These are phyloP conservation scores for Charina bottae DNA, from an alignment of 2,113 vertebrate genomes.

Conservation along the genomic window DNA sequence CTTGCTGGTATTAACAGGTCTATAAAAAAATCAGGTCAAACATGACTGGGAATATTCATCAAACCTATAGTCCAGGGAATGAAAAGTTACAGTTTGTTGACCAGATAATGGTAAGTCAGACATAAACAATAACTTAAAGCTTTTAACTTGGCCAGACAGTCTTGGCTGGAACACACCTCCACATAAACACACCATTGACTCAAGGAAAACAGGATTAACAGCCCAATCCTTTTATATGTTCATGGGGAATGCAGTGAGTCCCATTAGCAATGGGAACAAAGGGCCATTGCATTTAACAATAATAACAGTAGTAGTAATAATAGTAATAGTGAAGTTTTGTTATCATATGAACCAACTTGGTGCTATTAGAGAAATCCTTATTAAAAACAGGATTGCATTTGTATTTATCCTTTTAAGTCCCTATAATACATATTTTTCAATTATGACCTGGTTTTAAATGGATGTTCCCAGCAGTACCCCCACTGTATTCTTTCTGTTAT, in stretches of 20 bases:
- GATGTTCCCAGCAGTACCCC: too few relatives aligned
- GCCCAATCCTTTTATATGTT: background rate
- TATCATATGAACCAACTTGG: too few relatives aligned
- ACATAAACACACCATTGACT: too few relatives aligned
- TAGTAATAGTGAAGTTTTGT: too few relatives aligned
- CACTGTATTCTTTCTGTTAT: background rate
- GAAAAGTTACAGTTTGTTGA: background rate
- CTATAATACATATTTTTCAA: too few relatives aligned
- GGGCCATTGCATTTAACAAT: background rate
- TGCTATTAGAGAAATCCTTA: too few relatives aligned
- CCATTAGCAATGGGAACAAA: background rate
- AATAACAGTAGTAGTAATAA: too few relatives aligned
- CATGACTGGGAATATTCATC: background rate
- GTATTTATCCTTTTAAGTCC: too few relatives aligned
- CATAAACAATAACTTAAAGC: too few relatives aligned
- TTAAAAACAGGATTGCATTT: too few relatives aligned
- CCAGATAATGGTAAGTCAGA: conserved; percentile 15
- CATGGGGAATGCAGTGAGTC: background rate
- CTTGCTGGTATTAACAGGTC: background rate
- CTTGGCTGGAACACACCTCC: background rate
- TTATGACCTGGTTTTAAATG: too few relatives aligned
- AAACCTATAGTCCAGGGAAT: background rate
- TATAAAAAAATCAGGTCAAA: background rate
- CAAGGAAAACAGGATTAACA: background rate
- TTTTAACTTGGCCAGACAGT: background rate